Evolutionary conservation across 92 coral and sea anemone species (phyloP).

Genomic region (Heliopora coerulea): DNA sequence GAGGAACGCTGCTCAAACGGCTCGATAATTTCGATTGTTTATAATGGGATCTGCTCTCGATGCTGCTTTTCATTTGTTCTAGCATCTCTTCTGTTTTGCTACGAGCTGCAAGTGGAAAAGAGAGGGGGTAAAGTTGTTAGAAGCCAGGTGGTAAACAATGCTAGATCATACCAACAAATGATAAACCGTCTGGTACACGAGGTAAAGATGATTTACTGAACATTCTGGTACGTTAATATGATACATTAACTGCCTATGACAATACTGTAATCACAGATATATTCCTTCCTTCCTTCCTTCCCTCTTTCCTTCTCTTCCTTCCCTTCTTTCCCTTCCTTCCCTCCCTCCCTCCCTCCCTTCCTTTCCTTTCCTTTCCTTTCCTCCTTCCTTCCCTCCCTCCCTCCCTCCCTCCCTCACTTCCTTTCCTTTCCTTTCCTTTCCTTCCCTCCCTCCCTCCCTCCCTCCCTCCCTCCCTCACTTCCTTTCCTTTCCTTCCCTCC

Average conservation of each 20-base stretch:
- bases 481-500: neutral
- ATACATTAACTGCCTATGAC: no score
- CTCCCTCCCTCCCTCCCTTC: no score
- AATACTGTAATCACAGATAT: no score
- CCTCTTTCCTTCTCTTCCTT: neutral
- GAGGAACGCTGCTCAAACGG: no score
- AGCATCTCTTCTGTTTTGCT: conserved; percentile 81
- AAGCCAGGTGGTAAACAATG: conserved; percentile 68
- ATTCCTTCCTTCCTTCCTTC: neutral
- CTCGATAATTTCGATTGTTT: neutral
- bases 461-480: neutral
- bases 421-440: neutral
- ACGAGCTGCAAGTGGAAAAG: conserved; percentile 71
- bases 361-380: neutral
- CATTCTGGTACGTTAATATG: no score
- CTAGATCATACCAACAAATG: conserved; percentile 74
- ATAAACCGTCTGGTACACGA: conserved; percentile 81
- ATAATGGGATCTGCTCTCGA: neutral
- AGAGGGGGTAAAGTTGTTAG: conserved; percentile 72
- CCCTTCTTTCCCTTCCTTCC: neutral
- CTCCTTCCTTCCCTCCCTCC: neutral
- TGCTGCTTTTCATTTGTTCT: neutral
- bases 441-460: neutral
- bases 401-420: neutral
- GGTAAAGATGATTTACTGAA: conserved; percentile 37